These are phyloP conservation scores for Nasonia oneida DNA, from an alignment of 2,888 invertebrate genomes.

Conservation along the genomic window DNA sequence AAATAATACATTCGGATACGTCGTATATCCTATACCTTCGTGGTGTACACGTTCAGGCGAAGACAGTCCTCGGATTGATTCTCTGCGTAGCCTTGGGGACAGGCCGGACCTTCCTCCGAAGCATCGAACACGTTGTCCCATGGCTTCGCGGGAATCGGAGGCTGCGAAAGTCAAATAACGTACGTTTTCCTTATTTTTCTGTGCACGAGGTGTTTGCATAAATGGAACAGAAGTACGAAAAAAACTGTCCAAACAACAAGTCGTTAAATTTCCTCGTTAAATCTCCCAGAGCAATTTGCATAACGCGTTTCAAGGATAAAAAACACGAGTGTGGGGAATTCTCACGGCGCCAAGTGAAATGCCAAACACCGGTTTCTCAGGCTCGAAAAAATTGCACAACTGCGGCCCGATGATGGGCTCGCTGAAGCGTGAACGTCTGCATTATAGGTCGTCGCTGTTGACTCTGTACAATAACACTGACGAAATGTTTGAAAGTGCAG, in stretches of 20 bases:
- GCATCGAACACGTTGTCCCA: constrained; percentile 82
- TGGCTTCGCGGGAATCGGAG: constrained; percentile 80
- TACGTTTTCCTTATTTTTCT: constrained; percentile 15
- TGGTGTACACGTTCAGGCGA: constrained; percentile 83
- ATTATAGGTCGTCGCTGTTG: too few species aligned
- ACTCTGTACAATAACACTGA: too few species aligned
- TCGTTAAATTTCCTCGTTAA: background rate
- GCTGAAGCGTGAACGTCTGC: background rate
- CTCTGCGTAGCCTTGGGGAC: constrained; percentile 79
- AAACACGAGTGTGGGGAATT: background rate
- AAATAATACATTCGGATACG: too few species aligned
- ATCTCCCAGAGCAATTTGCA: background rate
- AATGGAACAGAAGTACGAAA: background rate
- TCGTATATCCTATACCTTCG: constrained; percentile 71
- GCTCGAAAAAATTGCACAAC: constrained; percentile 41
- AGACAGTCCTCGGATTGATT: constrained; percentile 84
- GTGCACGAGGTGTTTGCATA: constrained; percentile 1
- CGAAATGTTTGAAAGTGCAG: too few species aligned
- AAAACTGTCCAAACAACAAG: background rate
- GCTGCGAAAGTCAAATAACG: constrained; percentile 71
- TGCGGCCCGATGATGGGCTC: constrained; percentile 6
- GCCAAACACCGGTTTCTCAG: constrained; percentile 21
- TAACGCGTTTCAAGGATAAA: background rate
- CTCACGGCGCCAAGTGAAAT: constrained; percentile 21
- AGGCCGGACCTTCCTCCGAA: constrained; percentile 82